Conservation (phyloP, 2,797 vertebrate genomes). For the Furcifer pardalis region DNA sequence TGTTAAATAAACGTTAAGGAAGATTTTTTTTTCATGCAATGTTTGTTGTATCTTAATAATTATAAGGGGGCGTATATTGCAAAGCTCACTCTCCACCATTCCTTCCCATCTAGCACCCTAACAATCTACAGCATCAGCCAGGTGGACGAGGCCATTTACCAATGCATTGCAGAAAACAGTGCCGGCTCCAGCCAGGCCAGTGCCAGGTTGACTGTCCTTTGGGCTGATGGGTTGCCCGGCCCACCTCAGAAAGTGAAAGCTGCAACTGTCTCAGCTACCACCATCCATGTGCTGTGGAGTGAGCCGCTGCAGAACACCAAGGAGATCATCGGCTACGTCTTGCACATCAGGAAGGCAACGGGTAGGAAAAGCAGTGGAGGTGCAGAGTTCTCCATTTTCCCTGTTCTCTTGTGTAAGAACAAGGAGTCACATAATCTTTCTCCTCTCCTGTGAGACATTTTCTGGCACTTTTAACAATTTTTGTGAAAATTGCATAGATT, state of each 20-base stretch:
- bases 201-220: conserved; percentile 92
- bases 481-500: too few species aligned
- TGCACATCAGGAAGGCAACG: conserved; percentile 91
- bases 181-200: conserved; percentile 96
- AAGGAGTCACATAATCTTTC: too few species aligned
- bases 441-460: too few species aligned
- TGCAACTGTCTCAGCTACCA: conserved; percentile 85
- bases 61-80: too few species aligned
- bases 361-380: conserved; percentile 70
- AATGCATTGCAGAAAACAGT: conserved; percentile 96
- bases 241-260: conserved; percentile 85
- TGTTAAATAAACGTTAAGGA: too few species aligned
- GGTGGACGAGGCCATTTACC: conserved; percentile 97
- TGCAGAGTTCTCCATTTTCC: too few species aligned
- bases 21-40: too few species aligned
- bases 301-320: conserved; percentile 91
- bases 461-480: not conserved
- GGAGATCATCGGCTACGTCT: conserved; percentile 96
- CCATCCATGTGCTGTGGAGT: conserved; percentile 93
- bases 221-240: conserved; percentile 92
- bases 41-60: too few species aligned
- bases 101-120: conserved; percentile 82
- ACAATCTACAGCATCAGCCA: conserved; percentile 91
- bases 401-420: too few species aligned
- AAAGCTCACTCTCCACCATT: too few species aligned